Conservation (phyloP, 2,113 vertebrate species). For the Pangasianodon gigas region DNA sequence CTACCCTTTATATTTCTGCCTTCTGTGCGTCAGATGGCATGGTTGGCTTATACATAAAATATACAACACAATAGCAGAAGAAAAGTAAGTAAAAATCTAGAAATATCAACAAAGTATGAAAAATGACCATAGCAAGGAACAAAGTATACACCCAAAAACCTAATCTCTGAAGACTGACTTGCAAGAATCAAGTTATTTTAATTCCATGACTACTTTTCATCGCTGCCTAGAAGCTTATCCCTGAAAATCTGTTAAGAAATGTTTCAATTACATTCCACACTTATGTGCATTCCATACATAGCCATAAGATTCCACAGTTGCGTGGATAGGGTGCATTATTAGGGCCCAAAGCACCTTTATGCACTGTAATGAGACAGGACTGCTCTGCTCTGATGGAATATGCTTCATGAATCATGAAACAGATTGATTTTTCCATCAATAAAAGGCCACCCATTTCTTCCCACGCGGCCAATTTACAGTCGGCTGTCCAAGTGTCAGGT, state of each 20-base stretch:
- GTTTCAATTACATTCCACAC: neutral
- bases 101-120: neutral
- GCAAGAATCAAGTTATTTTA: constrained; percentile 1
- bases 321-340: neutral
- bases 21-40: neutral
- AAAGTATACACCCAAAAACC: neutral
- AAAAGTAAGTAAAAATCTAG: neutral
- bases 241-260: neutral
- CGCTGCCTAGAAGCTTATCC: neutral
- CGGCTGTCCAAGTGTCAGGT: constrained; percentile 44
- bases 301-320: neutral
- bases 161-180: neutral
- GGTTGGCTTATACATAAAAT: neutral
- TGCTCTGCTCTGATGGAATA: constrained; percentile 35
- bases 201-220: neutral
- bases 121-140: neutral
- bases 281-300: constrained; percentile 4
- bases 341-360: constrained; percentile 19
- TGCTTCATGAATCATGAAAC: constrained; percentile 53
- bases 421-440: constrained; percentile 54
- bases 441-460: constrained; percentile 19
- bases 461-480: constrained; percentile 31
- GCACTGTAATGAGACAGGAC: constrained; percentile 50
- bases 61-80: no score
- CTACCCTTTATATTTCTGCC: neutral